Conservation (phyloP, 2,113 vertebrate species). For the Perccottus glenii region DNA sequence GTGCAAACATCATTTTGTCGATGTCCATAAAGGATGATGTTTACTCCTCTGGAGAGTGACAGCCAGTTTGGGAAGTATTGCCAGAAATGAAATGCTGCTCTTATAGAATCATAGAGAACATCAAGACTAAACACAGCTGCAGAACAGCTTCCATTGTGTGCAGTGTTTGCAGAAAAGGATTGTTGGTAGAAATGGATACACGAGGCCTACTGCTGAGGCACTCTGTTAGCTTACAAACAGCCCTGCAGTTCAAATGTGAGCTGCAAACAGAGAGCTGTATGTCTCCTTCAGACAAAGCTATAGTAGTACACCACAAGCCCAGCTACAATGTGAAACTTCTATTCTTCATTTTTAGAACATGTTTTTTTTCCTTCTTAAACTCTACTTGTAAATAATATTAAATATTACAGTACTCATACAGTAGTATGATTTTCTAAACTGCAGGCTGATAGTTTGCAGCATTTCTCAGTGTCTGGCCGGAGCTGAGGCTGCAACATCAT, state of each 20-base stretch:
- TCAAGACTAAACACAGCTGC: conserved; percentile 31
- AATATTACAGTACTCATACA: not conserved
- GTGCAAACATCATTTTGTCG: conserved; percentile 62
- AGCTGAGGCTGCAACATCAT: conserved; percentile 38
- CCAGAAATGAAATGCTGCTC: conserved; percentile 38
- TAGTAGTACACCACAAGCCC: not conserved
- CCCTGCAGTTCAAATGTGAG: conserved; percentile 32
- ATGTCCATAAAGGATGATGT: conserved; percentile 72
- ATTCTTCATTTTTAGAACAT: too few relatives aligned
- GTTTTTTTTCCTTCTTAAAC: too few relatives aligned
- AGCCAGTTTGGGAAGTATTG: conserved; percentile 31
- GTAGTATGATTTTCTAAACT: not conserved
- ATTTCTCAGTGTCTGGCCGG: conserved; percentile 20
- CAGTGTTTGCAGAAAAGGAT: conserved; percentile 31
- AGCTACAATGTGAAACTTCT: not conserved
- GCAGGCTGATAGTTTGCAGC: not conserved
- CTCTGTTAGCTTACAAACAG: conserved; percentile 44
- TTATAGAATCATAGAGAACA: conserved; percentile 62
- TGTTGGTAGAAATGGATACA: conserved; percentile 40
- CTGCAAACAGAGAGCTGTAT: conserved; percentile 38
- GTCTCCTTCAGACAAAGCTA: conserved; percentile 7
- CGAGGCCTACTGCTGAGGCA: conserved; percentile 53
- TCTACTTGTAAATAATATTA: too few relatives aligned
- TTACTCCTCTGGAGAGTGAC: conserved; percentile 63
- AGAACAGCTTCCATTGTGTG: conserved; percentile 26